phyloP scores from a whole-genome alignment of 2,113 vertebrate species.

The Eurypyga helias region DNA sequence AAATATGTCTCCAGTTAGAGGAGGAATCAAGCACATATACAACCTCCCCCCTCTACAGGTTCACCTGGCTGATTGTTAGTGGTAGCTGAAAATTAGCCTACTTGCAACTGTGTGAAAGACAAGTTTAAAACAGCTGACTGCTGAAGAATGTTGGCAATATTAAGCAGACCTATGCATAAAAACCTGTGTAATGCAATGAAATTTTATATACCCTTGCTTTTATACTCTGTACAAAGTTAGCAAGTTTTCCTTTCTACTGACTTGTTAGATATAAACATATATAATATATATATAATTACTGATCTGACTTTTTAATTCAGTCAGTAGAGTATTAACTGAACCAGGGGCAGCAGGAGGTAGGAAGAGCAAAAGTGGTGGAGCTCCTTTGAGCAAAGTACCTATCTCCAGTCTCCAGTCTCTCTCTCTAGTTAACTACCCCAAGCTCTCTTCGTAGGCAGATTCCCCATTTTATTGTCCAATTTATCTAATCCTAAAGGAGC shows the following conservation, averaged over 20 bases:
- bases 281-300: background rate
- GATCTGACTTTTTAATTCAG: background rate
- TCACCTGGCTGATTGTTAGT: background rate
- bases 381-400: background rate
- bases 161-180: background rate
- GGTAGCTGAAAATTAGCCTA: background rate
- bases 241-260: background rate
- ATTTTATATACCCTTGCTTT: background rate
- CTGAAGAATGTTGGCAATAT: background rate
- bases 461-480: background rate
- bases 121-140: background rate
- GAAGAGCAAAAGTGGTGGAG: rapidly evolving
- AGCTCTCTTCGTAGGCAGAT: background rate
- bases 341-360: background rate
- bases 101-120: background rate
- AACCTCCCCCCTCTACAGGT: background rate
- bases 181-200: background rate
- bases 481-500: background rate
- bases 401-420: background rate
- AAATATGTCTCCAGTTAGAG: background rate
- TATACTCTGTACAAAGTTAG: background rate
- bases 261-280: background rate
- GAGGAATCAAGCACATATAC: background rate
- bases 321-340: background rate
- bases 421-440: background rate